phyloP scores from a whole-genome alignment of 2,113 vertebrate species.

The Myanophis thanlyinensis region DNA sequence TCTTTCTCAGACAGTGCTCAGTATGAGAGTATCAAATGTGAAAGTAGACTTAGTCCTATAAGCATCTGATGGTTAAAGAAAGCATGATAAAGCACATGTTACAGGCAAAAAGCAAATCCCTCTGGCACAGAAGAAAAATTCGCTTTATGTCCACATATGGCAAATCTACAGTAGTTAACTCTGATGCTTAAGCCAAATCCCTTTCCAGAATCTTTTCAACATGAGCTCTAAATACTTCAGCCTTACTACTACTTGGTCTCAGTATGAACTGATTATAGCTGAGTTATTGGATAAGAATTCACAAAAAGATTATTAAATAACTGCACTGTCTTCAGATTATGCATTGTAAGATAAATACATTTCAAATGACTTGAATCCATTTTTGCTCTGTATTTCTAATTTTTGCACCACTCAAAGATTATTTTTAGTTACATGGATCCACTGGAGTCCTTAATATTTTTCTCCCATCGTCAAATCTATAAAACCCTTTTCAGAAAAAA shows the following conservation, averaged over 20 bases:
- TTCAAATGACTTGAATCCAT: background rate
- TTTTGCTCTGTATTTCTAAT: background rate
- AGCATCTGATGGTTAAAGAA: background rate
- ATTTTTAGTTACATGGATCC: background rate
- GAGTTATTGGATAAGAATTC: background rate
- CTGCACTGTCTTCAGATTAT: background rate
- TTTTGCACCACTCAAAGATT: background rate
- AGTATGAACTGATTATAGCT: too few species aligned
- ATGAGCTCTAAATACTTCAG: background rate
- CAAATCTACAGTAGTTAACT: background rate
- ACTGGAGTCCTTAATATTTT: background rate
- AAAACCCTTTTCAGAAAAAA: background rate
- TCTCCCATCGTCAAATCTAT: background rate
- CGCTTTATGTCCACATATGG: background rate
- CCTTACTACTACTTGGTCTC: background rate
- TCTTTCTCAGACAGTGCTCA: background rate
- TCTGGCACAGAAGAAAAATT: background rate
- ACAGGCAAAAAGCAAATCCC: background rate
- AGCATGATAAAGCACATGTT: background rate
- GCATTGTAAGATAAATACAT: background rate
- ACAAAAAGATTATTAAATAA: background rate
- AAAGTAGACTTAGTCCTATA: background rate
- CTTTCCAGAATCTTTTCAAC: too few species aligned
- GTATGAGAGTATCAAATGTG: background rate
- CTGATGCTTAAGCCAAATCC: background rate